Base-by-base conservation (phyloP, 2,113 vertebrate species). In the Chionomys nivalis region DNA sequence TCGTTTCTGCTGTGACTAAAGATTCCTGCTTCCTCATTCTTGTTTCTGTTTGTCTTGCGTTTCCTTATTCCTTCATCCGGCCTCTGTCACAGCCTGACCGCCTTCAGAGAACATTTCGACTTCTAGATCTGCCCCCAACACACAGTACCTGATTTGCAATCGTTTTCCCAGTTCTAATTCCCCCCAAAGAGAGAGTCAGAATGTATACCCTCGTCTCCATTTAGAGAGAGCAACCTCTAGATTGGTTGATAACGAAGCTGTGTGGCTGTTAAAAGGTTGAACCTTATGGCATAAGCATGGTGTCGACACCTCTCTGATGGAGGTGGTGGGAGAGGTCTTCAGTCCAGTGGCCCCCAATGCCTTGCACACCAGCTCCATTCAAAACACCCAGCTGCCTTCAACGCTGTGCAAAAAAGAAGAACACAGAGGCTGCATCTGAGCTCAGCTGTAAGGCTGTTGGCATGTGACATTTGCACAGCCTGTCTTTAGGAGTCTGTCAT, bases 21-120 rank as follows among this genome's bases (percentile, higher is more conserved):
- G 13, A 23, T 49, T 17, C 75, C 63, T 87, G 39, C 87, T 94
- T 95, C 92, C 78, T 94, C 36, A 0, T 94, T 93, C 78, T 77
- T 86, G 58, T 49, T 91, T 95, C 96, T 77, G 31, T 91, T 93
- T 94, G 24, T 65, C 96, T 89, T 61, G 17, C 1, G 1, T 55
- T 55, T 89, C 77, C n/a, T 47, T 76, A 39, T 58, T 44, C 33
- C 44, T 65, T 36, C n/a, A n/a, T 24, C 44, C 49, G 28, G 24
- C 79, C 89, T 73, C 23, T 52, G 7, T 9, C 14, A 31, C 3
- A 47, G 10, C 49, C 8, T 17, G 14, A 42, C 31, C 39, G 73
- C 90, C 72, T 63, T 58, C 61, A 39, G 21, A 5, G 23, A 49
- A 81, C 90, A 58, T 49, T 77, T 44, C 61, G 61, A 39, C 86